Evolutionary conservation across 2,113 vertebrate species (phyloP).

Genomic region (Arenaria interpres): DNA sequence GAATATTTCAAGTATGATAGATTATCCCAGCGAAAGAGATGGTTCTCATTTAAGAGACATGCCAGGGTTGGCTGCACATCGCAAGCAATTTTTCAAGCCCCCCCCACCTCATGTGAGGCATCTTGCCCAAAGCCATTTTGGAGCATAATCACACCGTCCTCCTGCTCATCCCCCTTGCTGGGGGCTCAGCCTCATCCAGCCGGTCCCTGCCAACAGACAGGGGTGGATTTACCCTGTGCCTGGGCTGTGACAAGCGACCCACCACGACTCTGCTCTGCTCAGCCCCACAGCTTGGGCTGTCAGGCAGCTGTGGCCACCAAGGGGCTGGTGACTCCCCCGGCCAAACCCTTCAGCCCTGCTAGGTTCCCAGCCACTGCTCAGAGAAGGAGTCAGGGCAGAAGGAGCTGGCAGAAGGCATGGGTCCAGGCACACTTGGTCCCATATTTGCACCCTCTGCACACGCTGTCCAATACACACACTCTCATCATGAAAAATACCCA

Average conservation of each 20-base stretch:
- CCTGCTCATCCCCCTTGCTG: accelerated
- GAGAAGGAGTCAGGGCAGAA: neutral
- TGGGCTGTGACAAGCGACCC: accelerated
- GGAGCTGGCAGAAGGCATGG: accelerated
- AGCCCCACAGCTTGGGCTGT: accelerated
- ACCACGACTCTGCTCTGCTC: accelerated
- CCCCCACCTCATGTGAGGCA: neutral
- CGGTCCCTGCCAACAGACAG: accelerated
- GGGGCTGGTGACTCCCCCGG: accelerated
- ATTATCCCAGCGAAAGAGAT: neutral
- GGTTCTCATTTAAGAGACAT: neutral
- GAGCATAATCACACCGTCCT: neutral
- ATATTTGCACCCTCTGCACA: neutral
- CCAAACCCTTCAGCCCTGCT: accelerated
- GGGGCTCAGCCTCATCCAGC: neutral
- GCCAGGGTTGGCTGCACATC: neutral
- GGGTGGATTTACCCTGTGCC: neutral
- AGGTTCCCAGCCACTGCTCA: accelerated
- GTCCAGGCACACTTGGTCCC: accelerated
- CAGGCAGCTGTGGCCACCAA: neutral
- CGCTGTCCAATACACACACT: accelerated
- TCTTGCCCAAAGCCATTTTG: neutral
- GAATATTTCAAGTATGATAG: slow-evolving; percentile 23
- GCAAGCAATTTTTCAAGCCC: neutral
- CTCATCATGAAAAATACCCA: accelerated